Percentiles rank a stretch among this genome's conserved stretches.
Evolutionary conservation across 2,888 invertebrate species (phyloP).

Genomic region (Bugulina stolonifera): DNA sequence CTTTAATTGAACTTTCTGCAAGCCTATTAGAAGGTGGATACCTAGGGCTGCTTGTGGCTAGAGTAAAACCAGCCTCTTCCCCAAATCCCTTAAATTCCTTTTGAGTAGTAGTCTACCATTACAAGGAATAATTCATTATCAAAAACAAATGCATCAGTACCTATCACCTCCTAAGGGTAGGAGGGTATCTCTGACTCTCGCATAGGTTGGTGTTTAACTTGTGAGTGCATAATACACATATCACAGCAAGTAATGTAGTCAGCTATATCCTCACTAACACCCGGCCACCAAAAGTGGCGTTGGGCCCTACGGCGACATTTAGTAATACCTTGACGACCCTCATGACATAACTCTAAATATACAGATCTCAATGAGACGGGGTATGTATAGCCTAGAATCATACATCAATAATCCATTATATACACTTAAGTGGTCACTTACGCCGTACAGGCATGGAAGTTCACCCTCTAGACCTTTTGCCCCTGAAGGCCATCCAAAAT

Average conservation of each 20-base stretch:
- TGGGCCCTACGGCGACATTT: background rate
- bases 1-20: background rate
- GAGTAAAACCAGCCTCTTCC: background rate
- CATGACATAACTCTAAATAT: background rate
- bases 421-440: background rate
- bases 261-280: background rate
- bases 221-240: background rate
- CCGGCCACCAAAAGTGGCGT: background rate
- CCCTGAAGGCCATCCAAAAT: background rate
- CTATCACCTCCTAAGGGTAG: background rate
- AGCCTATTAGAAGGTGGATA: background rate
- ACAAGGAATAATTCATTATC: background rate
- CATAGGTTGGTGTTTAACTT: background rate
- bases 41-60: background rate
- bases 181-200: background rate
- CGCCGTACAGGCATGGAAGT: background rate
- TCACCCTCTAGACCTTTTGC: background rate
- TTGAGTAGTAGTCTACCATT: background rate
- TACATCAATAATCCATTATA: slow-evolving; percentile 7
- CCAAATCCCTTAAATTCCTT: background rate
- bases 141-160: background rate
- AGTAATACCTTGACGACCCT: background rate
- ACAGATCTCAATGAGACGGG: background rate
- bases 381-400: background rate
- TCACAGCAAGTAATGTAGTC: background rate